Base-by-base conservation (phyloP, 2,797 vertebrate genomes). In the Microcaecilia unicolor region DNA sequence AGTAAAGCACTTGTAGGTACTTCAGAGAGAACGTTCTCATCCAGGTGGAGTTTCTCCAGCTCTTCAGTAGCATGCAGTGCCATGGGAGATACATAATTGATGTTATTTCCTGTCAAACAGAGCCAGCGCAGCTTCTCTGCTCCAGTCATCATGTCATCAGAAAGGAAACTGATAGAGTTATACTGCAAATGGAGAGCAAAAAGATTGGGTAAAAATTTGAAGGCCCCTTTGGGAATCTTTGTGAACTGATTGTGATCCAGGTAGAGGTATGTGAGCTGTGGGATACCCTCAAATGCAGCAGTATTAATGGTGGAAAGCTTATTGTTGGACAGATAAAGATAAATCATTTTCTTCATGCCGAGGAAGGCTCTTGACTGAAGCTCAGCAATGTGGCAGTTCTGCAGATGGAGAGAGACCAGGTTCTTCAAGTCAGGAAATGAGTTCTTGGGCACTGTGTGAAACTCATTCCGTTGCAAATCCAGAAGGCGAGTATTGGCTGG, bases 281-380 rank as follows among this genome's bases (percentile, higher is more conserved):
- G 75, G 7, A 78, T 75, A 4, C 91, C 92, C 51, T 78, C 64
- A 2, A 98, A 91, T 30, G 80, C 76, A 0, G 80, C 53, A 0
- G 85, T 70, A 1, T 41, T 78, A 53, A 99, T 64, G 2, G 74
- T 73, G 0, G 78, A 73, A 22, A 99, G 80, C 40, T 45, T 63
- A 28, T 97, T 99, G 64, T 93, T 18, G 0, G 90, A 87, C 31
- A 99, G 83, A 76, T 98, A 98, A 32, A 99, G 85, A 57, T 98
- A 99, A 25, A 95, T 52, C n/a, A 98, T 70, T 12, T 71, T 73
- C 39, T 70, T 78, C 84, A 98, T 83, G 4, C 90, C 86, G 2
- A 3, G 68, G 53, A 98, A 81, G 3, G 90, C 92, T 1, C 88
- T 76, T 0, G 56, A 64, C 11, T 79, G 81, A 41, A 99, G 62